These are phyloP conservation scores for Scyliorhinus canicula DNA, from an alignment of 2,797 vertebrate genomes.

Conservation along the genomic window DNA sequence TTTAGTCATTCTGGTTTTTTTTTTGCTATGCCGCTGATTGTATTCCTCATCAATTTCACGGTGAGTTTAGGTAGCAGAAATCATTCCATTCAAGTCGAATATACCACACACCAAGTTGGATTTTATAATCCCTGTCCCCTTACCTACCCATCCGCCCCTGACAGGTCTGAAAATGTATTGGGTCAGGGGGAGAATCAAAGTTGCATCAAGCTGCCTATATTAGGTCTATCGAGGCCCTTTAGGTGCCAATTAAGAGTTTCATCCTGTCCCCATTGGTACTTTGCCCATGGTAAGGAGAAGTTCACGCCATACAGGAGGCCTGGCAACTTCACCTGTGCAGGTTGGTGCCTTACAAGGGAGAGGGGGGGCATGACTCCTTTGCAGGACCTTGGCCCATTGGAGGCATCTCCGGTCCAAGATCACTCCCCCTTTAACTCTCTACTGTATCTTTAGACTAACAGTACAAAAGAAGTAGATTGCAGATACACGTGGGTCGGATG, in stretches of 20 bases:
- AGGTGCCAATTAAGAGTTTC: background rate
- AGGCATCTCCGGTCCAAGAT: background rate
- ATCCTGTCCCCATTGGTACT: background rate
- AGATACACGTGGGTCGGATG: no score
- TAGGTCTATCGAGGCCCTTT: no score
- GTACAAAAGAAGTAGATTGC: no score
- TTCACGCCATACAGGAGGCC: background rate
- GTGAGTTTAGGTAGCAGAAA: background rate
- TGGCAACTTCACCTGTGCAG: background rate
- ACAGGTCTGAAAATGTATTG: background rate
- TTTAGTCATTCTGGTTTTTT: background rate
- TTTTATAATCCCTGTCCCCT: background rate
- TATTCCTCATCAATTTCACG: background rate
- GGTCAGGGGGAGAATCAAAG: background rate
- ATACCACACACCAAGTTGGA: background rate
- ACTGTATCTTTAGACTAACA: no score
- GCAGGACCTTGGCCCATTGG: background rate
- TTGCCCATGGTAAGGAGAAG: background rate
- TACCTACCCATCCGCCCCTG: background rate
- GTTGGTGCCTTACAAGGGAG: no score
- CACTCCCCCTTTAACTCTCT: background rate
- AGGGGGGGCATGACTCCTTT: background rate
- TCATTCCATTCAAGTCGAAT: background rate
- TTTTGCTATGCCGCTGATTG: background rate
- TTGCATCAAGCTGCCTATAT: no score